Conservation (phyloP, 2,888 invertebrate species). For the Auanema freiburgensis region DNA sequence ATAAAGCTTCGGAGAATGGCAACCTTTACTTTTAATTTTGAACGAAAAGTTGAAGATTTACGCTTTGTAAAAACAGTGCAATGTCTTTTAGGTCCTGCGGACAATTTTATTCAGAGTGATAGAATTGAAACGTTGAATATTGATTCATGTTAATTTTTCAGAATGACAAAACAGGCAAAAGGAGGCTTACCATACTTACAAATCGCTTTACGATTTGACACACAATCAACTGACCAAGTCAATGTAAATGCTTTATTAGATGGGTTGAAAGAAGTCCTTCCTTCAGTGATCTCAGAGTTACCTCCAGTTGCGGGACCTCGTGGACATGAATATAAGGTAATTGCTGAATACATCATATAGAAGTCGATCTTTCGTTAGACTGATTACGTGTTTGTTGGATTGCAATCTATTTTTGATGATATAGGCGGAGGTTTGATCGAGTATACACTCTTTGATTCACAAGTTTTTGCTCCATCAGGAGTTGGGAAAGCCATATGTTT, state of each 20-base stretch:
- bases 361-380: conserved; percentile 4
- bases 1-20: conserved; percentile 1
- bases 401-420: conserved; percentile 15
- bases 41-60: conserved; percentile 3
- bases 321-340: no score
- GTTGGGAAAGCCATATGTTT: no score
- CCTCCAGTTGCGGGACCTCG: no score
- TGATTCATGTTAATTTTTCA: neutral
- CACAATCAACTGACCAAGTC: conserved; percentile 7
- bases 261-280: conserved; percentile 3
- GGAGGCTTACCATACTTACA: conserved; percentile 25
- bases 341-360: no score
- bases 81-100: neutral
- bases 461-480: no score
- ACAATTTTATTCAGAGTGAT: no score
- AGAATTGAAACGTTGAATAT: neutral
- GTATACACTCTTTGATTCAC: no score
- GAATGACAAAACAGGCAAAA: conserved; percentile 20
- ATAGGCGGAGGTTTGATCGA: neutral
- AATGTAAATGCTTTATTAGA: neutral
- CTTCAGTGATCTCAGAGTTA: no score
- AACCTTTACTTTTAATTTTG: neutral
- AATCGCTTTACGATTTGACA: conserved; percentile 24
- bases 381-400: conserved; percentile 14
- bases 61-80: neutral